Percentiles rank a stretch among this genome's conserved stretches.
These are phyloP conservation scores for Crocidura indochinensis DNA, from an alignment of 2,797 vertebrate genomes.

Conservation along the genomic window DNA sequence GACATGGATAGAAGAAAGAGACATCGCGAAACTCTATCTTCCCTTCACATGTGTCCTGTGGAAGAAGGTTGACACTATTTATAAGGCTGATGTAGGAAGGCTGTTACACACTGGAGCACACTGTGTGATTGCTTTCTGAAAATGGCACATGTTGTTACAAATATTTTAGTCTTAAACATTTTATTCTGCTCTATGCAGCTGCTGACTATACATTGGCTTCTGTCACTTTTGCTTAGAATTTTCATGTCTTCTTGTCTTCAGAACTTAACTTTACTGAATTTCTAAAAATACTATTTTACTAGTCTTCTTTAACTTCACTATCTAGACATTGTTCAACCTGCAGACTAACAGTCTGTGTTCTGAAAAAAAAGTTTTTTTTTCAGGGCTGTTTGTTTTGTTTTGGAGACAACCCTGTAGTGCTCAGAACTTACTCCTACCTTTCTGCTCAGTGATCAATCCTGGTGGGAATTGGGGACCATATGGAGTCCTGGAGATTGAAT, in stretches of 20 bases:
- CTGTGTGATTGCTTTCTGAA: not conserved
- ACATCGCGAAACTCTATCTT: constrained; percentile 80
- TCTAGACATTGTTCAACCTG: not conserved
- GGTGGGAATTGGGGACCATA: too few relatives aligned
- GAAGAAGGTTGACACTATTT: constrained; percentile 40
- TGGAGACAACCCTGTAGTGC: too few relatives aligned
- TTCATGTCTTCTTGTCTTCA: not conserved
- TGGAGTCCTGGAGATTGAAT: too few relatives aligned
- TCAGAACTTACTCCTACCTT: too few relatives aligned
- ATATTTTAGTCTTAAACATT: not conserved
- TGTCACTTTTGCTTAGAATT: constrained; percentile 30
- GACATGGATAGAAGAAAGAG: constrained; percentile 81
- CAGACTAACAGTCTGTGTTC: not conserved
- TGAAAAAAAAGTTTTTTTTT: too few relatives aligned
- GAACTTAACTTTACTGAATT: not conserved
- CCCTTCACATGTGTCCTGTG: constrained; percentile 74
- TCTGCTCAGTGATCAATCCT: too few relatives aligned
- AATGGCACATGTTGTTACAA: not conserved
- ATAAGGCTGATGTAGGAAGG: not conserved
- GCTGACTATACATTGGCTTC: not conserved
- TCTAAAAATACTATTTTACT: not conserved
- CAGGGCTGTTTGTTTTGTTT: too few relatives aligned
- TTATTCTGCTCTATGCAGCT: not conserved
- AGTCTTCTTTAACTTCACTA: not conserved
- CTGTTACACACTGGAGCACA: not conserved